These are phyloP conservation scores for Anthoscopus minutus DNA, from an alignment of 2,113 vertebrate species.

Conservation along the genomic window DNA sequence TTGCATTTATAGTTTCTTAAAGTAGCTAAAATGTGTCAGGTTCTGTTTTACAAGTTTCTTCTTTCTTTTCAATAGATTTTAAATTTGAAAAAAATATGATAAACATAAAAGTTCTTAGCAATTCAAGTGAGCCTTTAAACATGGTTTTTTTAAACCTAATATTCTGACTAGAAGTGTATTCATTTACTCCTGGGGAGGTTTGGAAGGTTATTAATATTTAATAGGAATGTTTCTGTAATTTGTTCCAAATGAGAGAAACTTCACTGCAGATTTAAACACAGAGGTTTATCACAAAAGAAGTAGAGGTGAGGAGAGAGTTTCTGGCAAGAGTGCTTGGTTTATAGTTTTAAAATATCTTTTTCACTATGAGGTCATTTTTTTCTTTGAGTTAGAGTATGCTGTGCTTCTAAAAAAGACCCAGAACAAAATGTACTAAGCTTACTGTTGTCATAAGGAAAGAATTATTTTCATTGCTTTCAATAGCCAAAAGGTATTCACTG, in stretches of 20 bases:
- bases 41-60: neutral
- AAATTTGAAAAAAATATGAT: neutral
- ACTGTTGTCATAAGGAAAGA: neutral
- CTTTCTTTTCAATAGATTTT: neutral
- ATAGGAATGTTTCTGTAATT: neutral
- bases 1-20: neutral
- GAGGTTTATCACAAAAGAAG: neutral
- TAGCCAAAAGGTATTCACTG: neutral
- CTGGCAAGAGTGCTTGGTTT: neutral
- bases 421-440: neutral
- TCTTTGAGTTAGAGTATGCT: neutral
- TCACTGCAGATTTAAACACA: neutral
- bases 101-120: neutral
- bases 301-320: neutral
- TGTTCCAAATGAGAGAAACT: slow-evolving; percentile 1
- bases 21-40: neutral
- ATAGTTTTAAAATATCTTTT: neutral
- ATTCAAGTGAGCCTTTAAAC: neutral
- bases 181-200: neutral
- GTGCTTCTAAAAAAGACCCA: neutral
- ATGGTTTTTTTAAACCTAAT: neutral
- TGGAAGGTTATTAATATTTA: neutral
- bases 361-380: neutral
- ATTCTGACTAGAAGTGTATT: neutral
- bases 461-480: neutral